phyloP scores from a whole-genome alignment of 1,140 invertebrate genomes.

The Polypedilum pembai region DNA sequence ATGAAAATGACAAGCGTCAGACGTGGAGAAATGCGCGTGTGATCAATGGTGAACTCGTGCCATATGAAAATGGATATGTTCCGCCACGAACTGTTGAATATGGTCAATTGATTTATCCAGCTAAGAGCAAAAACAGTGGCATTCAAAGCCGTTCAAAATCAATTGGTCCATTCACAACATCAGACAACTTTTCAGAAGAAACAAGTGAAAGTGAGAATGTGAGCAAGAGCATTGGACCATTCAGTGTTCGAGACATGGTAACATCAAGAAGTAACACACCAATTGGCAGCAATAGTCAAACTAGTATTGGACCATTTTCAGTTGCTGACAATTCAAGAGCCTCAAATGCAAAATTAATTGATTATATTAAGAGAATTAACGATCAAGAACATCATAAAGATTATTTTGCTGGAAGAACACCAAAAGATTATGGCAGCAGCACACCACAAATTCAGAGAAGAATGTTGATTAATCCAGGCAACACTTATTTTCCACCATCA shows the following conservation, averaged over 20 bases:
- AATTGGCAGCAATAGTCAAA: conserved; percentile 37
- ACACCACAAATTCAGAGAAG: conserved; percentile 53
- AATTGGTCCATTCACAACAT: conserved; percentile 39
- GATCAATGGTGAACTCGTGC: conserved; percentile 68
- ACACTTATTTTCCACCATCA: conserved; percentile 55
- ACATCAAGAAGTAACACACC: conserved; percentile 38
- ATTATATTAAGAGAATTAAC: conserved; percentile 58
- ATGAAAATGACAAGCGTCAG: conserved; percentile 65
- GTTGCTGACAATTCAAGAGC: conserved; percentile 51
- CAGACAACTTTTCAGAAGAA: conserved; percentile 38
- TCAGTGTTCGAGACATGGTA: conserved; percentile 42
- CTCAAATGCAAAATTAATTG: conserved; percentile 50
- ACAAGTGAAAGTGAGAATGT: conserved; percentile 1
- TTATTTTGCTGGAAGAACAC: conserved; percentile 46
- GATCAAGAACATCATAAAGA: conserved; percentile 51
- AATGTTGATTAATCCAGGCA: conserved; percentile 59
- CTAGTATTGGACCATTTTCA: conserved; percentile 49
- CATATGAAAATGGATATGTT: conserved; percentile 58
- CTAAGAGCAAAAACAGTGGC: conserved; percentile 45
- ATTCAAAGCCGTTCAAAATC: conserved; percentile 40
- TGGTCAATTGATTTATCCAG: conserved; percentile 44
- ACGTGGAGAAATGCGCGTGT: conserved; percentile 79
- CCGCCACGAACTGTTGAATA: conserved; percentile 50
- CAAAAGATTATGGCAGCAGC: conserved; percentile 35
- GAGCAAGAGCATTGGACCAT: conserved; percentile 34